Base-by-base conservation (phyloP, 2,888 invertebrate species). In the Perdita meconis region DNA sequence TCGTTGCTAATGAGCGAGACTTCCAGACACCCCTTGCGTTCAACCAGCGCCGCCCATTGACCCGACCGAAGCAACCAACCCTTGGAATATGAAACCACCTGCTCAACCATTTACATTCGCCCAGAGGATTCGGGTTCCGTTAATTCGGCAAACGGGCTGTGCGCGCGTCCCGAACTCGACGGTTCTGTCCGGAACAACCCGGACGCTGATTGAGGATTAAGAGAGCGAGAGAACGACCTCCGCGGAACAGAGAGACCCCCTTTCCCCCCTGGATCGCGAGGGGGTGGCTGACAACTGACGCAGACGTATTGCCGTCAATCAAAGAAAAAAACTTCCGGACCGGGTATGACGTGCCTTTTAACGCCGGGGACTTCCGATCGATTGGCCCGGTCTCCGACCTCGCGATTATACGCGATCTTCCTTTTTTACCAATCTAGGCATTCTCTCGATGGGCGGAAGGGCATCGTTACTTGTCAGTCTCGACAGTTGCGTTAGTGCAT, bases 1-100 rank as follows among this genome's bases (percentile, higher is more conserved):
- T 74, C 81, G 67, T 67, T 82, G 79, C 83, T 86, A 86, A 88
- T 85, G 83, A 88, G 84, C 85, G 81, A 72, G 86, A 84, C 84
- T 87, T 83, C 70, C 81, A 85, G 80, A 82, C 82, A 78, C 64
- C 63, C 67, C 69, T 59, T 34, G 42, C 65, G 74, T 75, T 63
- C 65, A 77, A 44, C 63, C 65, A 73, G 61, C 59, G 55, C 50
- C 66, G 34, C 55, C 65, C 76, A 55, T 61, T 64, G 38, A 44
- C 61, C 59, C 24, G 34, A 19, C 10, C 56, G 40, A 30, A 38
- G 47, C 57, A 50, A 78, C 60, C 76, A 78, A 80, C 65, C 75
- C 65, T 74, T 77, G 81, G 76, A 87, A 87, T 86, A 86, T 83
- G 81, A 87, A 81, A 85, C 86, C 86, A 81, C 80, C 81, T 82